A percentile compares a stretch with the other conserved stretches of the same genome.
Evolutionary conservation across 2,888 invertebrate species (phyloP).

Genomic region (Aethes cnicana): DNA sequence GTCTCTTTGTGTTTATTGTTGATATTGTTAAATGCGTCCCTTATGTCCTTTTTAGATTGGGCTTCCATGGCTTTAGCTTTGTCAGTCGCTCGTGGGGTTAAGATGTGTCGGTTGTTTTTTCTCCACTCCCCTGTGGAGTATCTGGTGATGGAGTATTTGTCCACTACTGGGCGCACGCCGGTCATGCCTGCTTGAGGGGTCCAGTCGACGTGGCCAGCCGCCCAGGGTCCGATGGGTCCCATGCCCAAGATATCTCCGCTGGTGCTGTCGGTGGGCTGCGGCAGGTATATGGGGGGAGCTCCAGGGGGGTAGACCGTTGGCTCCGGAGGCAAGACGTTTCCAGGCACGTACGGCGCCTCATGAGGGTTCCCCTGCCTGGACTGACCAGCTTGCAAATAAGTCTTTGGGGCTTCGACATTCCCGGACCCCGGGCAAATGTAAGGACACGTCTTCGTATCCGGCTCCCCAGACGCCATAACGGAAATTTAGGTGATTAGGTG

Average conservation of each 20-base stretch:
- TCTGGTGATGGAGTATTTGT: slow-evolving; percentile 89
- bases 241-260: slow-evolving; percentile 71
- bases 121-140: slow-evolving; percentile 90
- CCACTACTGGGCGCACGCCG: slow-evolving; percentile 89
- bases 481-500: slow-evolving; percentile 49
- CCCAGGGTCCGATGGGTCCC: slow-evolving; percentile 86
- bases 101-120: slow-evolving; percentile 76
- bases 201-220: slow-evolving; percentile 88
- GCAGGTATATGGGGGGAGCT: slow-evolving; percentile 68
- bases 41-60: slow-evolving; percentile 52
- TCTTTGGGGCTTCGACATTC: not conserved
- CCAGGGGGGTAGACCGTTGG: slow-evolving; percentile 55
- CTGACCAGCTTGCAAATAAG: slow-evolving; percentile 43
- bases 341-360: slow-evolving; percentile 59
- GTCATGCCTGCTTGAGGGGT: slow-evolving; percentile 87
- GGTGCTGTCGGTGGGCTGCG: slow-evolving; percentile 67
- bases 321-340: slow-evolving; percentile 57
- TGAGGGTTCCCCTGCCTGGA: slow-evolving; percentile 38
- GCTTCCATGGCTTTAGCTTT: slow-evolving; percentile 56
- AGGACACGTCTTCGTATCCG: slow-evolving; percentile 52
- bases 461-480: slow-evolving; percentile 44
- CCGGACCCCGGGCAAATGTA: slow-evolving; percentile 52
- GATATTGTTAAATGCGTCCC: slow-evolving; percentile 83
- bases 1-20: slow-evolving; percentile 75
- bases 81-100: slow-evolving; percentile 62